These are phyloP conservation scores for Venturia canescens DNA, from an alignment of 1,140 invertebrate genomes.

Conservation along the genomic window DNA sequence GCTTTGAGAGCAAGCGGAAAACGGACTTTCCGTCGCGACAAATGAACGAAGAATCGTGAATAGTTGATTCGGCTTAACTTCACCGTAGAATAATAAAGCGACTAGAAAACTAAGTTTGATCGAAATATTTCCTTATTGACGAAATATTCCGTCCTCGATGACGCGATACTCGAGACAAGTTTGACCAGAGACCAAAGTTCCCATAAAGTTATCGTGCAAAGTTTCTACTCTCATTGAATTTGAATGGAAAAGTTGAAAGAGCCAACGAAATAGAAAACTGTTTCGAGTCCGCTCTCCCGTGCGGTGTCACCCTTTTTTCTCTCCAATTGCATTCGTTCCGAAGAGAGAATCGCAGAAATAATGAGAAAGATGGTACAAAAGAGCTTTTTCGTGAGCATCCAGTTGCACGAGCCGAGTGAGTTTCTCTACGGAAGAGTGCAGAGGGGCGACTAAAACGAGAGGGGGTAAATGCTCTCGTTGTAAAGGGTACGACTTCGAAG, in stretches of 20 bases:
- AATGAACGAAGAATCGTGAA: no score
- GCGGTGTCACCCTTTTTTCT: conserved; percentile 6
- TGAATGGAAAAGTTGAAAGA: neutral
- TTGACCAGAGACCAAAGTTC: neutral
- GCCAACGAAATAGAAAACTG: neutral
- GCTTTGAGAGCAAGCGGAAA: no score
- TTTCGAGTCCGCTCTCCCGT: conserved; percentile 17
- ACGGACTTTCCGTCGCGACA: no score
- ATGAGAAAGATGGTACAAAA: conserved; percentile 17
- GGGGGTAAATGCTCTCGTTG: neutral
- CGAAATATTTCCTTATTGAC: conserved; percentile 12
- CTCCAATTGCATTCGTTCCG: neutral
- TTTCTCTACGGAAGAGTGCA: neutral
- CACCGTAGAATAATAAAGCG: neutral
- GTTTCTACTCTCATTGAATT: no score
- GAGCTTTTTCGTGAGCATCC: conserved; percentile 1
- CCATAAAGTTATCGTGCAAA: neutral
- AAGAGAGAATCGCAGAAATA: neutral
- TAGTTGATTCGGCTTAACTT: no score
- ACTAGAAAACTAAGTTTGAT: neutral
- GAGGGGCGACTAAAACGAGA: no score
- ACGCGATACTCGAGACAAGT: neutral
- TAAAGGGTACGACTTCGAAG: neutral
- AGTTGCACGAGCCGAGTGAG: conserved; percentile 2
- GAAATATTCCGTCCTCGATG: neutral